phyloP scores from a whole-genome alignment of 2,113 vertebrate species.

The Rhynchomys soricoides region DNA sequence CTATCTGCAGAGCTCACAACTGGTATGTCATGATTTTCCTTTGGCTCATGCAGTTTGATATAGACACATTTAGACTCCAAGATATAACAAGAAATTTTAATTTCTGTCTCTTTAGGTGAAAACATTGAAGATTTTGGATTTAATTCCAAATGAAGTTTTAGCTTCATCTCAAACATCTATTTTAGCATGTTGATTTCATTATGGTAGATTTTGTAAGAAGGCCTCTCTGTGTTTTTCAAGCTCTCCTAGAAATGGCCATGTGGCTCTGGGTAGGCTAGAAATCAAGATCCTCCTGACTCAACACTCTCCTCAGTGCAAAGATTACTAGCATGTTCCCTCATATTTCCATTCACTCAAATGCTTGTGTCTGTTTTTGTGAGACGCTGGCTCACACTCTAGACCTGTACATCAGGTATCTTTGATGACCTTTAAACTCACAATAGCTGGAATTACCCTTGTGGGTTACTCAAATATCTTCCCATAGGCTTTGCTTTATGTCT shows the following conservation, averaged over 20 bases:
- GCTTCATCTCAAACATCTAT: no score
- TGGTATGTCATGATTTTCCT: background rate
- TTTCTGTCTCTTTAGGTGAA: background rate
- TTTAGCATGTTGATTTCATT: no score
- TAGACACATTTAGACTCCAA: background rate
- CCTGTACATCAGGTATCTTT: background rate
- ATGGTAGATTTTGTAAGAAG: no score
- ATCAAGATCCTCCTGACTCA: no score
- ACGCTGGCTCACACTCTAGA: background rate
- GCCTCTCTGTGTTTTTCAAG: no score
- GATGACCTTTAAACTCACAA: background rate
- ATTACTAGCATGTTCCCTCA: background rate
- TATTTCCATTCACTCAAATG: no score
- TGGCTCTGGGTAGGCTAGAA: no score
- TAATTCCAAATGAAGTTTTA: background rate
- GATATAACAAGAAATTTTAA: no score
- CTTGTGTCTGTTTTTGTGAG: background rate
- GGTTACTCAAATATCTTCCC: background rate
- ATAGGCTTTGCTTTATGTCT: background rate
- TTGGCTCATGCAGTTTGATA: background rate
- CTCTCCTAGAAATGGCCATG: no score
- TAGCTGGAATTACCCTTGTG: no score
- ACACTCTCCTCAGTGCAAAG: no score
- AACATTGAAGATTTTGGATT: background rate
- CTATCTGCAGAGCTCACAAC: background rate